A percentile compares a stretch with the other conserved stretches of the same genome.
Conservation (phyloP, 2,113 vertebrate genomes). For the Aldabrachelys gigantea region DNA sequence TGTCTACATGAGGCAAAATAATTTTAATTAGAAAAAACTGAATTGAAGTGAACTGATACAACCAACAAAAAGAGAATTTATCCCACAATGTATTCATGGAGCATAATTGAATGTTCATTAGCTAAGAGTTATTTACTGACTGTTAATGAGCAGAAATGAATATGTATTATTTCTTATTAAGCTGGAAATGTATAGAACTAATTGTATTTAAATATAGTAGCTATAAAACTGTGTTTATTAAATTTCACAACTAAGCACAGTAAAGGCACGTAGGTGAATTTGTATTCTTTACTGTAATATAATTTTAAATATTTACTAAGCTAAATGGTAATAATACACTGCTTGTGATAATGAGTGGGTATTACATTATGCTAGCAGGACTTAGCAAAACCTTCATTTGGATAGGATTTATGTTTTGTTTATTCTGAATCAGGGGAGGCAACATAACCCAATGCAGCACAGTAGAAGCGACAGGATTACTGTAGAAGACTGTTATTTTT, state of each 20-base stretch:
- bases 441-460: not conserved
- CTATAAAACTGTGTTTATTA: slow-evolving; percentile 62
- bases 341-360: not conserved
- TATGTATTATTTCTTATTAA: slow-evolving; percentile 73
- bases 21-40: slow-evolving; percentile 74
- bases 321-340: slow-evolving; percentile 45
- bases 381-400: not conserved
- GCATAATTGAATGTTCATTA: slow-evolving; percentile 73
- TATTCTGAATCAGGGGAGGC: slow-evolving; percentile 24
- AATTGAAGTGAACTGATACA: slow-evolving; percentile 67
- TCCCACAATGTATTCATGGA: slow-evolving; percentile 59
- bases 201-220: slow-evolving; percentile 65
- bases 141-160: slow-evolving; percentile 75
- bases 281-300: slow-evolving; percentile 43
- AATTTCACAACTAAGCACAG: slow-evolving; percentile 21
- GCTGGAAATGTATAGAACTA: slow-evolving; percentile 65
- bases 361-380: slow-evolving; percentile 22
- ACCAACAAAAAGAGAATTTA: slow-evolving; percentile 66
- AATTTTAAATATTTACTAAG: slow-evolving; percentile 35
- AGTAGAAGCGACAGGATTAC: not conserved
- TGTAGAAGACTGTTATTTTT: not conserved
- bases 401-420: slow-evolving; percentile 37
- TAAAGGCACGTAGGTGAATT: slow-evolving; percentile 44
- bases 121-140: slow-evolving; percentile 68
- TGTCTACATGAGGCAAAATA: slow-evolving; percentile 68